phyloP scores from a whole-genome alignment of 2,113 vertebrate species.

The Ptilonorhynchus violaceus region DNA sequence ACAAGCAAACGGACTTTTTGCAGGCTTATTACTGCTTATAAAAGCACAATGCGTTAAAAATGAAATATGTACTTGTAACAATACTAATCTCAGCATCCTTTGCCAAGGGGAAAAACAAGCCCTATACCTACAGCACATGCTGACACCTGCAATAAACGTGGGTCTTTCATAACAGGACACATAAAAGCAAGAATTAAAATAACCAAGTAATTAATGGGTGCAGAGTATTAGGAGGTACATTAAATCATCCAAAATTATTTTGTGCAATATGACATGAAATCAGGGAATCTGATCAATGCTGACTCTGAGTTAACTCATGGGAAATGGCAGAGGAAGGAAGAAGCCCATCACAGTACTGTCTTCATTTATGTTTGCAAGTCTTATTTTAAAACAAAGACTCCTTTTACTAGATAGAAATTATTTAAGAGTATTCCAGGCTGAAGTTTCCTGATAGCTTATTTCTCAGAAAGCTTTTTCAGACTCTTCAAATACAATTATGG shows the following conservation, averaged over 20 bases:
- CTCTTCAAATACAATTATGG: background rate
- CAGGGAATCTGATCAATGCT: background rate
- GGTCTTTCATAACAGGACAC: background rate
- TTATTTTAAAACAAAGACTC: background rate
- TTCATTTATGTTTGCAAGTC: background rate
- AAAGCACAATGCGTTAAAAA: background rate
- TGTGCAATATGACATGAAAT: background rate
- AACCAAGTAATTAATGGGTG: background rate
- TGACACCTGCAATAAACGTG: background rate
- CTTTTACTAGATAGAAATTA: background rate
- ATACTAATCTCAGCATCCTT: background rate
- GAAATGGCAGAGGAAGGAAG: background rate
- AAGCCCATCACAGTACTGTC: background rate
- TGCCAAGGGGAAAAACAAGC: background rate
- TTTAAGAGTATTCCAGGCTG: background rate
- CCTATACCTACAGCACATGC: background rate
- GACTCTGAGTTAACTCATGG: background rate
- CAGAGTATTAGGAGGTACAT: background rate
- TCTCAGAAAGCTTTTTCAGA: background rate
- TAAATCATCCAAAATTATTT: background rate
- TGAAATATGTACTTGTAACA: background rate
- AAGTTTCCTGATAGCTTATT: background rate
- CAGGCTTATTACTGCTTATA: background rate
- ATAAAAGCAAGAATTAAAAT: background rate
- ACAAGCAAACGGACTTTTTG: background rate